Evolutionary conservation across 2,113 vertebrate genomes (phyloP).

Genomic region (Triplophysa rosa): DNA sequence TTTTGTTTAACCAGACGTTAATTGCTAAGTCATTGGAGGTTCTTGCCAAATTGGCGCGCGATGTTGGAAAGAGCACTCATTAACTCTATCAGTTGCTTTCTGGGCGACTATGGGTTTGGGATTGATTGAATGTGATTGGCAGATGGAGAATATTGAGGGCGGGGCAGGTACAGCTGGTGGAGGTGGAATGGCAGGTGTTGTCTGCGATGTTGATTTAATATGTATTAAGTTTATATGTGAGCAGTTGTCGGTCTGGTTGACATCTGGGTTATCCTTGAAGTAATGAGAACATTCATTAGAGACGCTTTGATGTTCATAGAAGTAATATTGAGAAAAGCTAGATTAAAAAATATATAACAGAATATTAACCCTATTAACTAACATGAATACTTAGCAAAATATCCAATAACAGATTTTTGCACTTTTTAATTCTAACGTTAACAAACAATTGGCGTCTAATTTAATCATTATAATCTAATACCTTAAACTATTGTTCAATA

Average conservation of each 20-base stretch:
- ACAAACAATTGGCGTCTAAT: too few relatives aligned
- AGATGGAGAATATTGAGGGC: constrained; percentile 35
- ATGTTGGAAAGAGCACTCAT: constrained; percentile 43
- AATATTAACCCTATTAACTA: not conserved
- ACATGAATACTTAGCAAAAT: not conserved
- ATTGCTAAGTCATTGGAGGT: constrained; percentile 35
- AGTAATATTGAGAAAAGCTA: not conserved
- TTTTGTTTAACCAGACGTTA: constrained; percentile 58
- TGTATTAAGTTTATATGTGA: constrained; percentile 22
- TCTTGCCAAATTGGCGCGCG: constrained; percentile 33
- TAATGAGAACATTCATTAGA: constrained; percentile 26
- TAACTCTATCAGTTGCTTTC: constrained; percentile 26
- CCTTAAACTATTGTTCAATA: too few relatives aligned
- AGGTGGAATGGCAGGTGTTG: constrained; percentile 50
- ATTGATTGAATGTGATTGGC: constrained; percentile 45
- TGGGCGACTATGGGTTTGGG: constrained; percentile 24
- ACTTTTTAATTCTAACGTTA: too few relatives aligned
- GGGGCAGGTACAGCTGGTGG: constrained; percentile 41
- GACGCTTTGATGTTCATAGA: constrained; percentile 1
- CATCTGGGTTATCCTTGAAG: constrained; percentile 34
- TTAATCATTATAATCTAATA: too few relatives aligned
- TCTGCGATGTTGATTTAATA: constrained; percentile 28
- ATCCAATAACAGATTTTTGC: too few relatives aligned
- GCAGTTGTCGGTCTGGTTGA: constrained; percentile 35
- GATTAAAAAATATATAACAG: not conserved